These are phyloP conservation scores for Anolis apletophallus DNA, from an alignment of 2,797 vertebrate species.

Conservation along the genomic window DNA sequence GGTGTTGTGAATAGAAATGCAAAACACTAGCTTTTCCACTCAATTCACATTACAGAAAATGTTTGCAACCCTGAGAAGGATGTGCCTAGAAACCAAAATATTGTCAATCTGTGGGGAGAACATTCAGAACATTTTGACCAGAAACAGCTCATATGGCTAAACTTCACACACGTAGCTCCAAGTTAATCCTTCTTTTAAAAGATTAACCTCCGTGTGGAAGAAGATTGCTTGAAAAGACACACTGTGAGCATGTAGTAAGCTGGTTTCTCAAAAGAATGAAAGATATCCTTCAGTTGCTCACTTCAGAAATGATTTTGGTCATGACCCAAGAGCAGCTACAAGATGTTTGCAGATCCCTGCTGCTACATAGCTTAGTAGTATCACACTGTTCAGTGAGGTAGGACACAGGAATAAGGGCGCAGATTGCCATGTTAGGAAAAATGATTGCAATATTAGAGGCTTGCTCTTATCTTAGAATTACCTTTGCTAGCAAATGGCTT, in stretches of 20 bases:
- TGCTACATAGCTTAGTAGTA: neutral
- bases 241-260: neutral
- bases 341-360: neutral
- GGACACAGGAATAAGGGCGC: neutral
- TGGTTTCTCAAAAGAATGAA: neutral
- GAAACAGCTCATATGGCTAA: neutral
- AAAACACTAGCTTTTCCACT: neutral
- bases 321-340: neutral
- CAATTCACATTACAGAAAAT: neutral
- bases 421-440: neutral
- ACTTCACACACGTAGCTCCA: neutral
- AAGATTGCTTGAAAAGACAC: neutral
- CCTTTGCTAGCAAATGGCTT: neutral
- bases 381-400: neutral
- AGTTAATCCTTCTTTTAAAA: neutral
- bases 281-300: neutral
- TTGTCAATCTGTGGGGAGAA: neutral
- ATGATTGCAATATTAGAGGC: neutral
- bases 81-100: neutral
- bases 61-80: neutral
- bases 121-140: neutral
- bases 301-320: neutral
- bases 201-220: neutral
- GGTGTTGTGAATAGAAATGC: neutral
- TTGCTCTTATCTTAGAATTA: neutral